Evolutionary conservation across 2,888 invertebrate species (phyloP).

Genomic region (Macrostomum cliftonense): DNA sequence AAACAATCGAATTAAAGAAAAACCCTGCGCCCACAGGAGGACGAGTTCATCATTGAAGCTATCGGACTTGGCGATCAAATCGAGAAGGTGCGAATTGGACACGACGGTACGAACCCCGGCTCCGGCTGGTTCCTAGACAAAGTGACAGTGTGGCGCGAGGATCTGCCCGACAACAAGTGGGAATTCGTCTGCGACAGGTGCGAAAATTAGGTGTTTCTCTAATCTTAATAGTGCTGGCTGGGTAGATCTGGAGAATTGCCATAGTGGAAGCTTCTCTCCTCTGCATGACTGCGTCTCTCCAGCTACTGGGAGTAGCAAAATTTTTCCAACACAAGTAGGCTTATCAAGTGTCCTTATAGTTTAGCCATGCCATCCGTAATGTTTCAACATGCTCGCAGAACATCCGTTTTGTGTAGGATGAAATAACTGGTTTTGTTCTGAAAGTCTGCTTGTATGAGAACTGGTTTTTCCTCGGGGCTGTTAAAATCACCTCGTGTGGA

Average conservation of each 20-base stretch:
- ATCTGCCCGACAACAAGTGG: constrained; percentile 18
- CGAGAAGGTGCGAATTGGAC: constrained; percentile 33
- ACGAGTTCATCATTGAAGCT: constrained; percentile 35
- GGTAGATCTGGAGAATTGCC: background rate
- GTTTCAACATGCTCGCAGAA: too few species aligned
- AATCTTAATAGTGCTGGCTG: too few species aligned
- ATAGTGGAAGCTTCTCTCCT: too few species aligned
- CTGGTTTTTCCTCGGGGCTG: too few species aligned
- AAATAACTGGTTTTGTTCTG: too few species aligned
- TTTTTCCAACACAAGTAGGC: too few species aligned
- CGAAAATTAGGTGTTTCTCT: background rate
- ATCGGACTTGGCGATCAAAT: constrained; percentile 27
- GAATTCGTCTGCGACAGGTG: constrained; percentile 29
- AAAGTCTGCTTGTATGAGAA: too few species aligned
- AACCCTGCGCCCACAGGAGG: constrained; percentile 24
- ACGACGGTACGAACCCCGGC: constrained; percentile 30
- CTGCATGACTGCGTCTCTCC: background rate
- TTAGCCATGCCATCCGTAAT: too few species aligned
- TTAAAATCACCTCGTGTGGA: too few species aligned
- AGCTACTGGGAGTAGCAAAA: background rate
- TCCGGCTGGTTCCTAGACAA: constrained; percentile 35
- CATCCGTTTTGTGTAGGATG: too few species aligned
- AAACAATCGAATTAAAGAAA: too few species aligned
- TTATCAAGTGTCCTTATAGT: too few species aligned
- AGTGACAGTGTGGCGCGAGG: constrained; percentile 23